Base-by-base conservation (phyloP, 2,888 invertebrate genomes). In the Eristalis tenax region DNA sequence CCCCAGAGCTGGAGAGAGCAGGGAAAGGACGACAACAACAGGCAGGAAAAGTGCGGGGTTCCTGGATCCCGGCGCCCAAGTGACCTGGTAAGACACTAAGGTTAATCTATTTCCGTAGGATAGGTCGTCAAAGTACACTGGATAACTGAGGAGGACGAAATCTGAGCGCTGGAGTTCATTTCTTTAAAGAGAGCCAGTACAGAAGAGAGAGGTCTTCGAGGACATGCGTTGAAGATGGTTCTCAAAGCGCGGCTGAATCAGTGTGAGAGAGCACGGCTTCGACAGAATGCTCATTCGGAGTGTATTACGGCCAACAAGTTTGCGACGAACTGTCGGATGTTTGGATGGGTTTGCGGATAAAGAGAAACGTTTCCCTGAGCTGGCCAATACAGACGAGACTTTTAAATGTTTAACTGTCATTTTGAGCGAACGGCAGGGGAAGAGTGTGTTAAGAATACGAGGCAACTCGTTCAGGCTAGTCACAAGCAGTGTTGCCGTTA, bases 41-140 rank as follows among this genome's bases (percentile, higher is more conserved):
- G 66, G 76, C 71, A 61, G 65, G 56, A 81, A 80, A 80, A 57
- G 64, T 65, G 69, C 70, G 64, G 69, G 68, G 40, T 18, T 50
- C 50, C 18, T 32, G 32, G 50, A 28, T 50, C 77, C 70, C 74
- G 56, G 65, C 82, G 85, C 77, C 82, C 85, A 82, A 86, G 82
- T 86, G 85, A 86, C 85, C 85, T 82, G 85, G 82, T 86, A 32
- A 82, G 77, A 82, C 26, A 74, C 73, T 50, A 77, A 82, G 77
- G 73, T 74, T 40, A 85, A 82, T 82, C 85, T 82, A 82, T 82
- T 82, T 78, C 65, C 59, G 82, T 86, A 56, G 78, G 77, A 70
- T 86, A 86, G 82, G 85, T 86, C 85, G 82, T 74, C n/a, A 70
- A 77, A 65, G 74, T 65, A 22, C 32, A 22, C 15, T 65, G 82